Evolutionary conservation across 2,888 invertebrate genomes (phyloP).

Genomic region (Plebejus argus): DNA sequence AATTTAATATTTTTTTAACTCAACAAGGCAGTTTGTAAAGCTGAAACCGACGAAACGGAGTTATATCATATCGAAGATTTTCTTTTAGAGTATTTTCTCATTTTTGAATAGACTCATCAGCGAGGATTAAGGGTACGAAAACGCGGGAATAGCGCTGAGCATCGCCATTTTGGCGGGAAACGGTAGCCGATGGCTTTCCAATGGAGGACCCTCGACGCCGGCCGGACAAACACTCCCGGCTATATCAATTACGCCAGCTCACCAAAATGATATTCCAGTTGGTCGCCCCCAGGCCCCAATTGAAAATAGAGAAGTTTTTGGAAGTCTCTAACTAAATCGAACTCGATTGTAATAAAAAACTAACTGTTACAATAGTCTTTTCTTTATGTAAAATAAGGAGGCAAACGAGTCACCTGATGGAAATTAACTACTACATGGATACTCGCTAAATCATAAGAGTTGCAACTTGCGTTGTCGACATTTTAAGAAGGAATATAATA

Average conservation of each 20-base stretch:
- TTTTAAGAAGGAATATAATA: too few species aligned
- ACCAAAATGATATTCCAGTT: neutral
- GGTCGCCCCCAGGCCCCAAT: too few species aligned
- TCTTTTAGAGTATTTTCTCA: neutral
- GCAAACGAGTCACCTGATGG: too few species aligned
- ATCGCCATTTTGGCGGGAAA: neutral
- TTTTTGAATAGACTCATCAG: neutral
- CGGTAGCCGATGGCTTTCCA: conserved; percentile 13
- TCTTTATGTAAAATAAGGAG: too few species aligned
- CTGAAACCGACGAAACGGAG: neutral
- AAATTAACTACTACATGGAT: too few species aligned
- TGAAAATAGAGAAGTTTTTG: too few species aligned
- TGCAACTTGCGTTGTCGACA: too few species aligned
- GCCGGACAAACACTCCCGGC: neutral
- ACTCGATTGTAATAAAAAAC: too few species aligned
- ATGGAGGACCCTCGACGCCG: conserved; percentile 11
- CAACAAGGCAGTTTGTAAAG: neutral
- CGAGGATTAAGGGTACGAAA: neutral
- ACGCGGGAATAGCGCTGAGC: conserved; percentile 12
- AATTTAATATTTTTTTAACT: neutral
- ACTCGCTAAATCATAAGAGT: too few species aligned
- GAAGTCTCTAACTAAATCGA: too few species aligned
- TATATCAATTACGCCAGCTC: conserved; percentile 2
- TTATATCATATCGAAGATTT: neutral
- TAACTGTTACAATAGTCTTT: too few species aligned